Evolutionary conservation across 2,113 vertebrate species (phyloP).

Genomic region (Ifrita kowaldi): DNA sequence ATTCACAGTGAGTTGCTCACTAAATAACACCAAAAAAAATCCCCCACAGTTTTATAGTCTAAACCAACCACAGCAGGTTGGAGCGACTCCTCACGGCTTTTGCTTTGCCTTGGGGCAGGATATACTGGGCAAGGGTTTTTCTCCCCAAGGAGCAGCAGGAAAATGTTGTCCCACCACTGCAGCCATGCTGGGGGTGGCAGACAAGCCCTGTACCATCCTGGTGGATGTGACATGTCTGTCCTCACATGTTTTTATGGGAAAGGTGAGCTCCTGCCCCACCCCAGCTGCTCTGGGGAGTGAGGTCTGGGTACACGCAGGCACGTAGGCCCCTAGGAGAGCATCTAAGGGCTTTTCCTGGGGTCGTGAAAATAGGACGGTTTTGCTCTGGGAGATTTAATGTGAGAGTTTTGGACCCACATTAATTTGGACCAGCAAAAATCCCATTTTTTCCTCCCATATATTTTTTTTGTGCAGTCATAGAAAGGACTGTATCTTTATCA

Average conservation of each 20-base stretch:
- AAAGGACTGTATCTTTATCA: background rate
- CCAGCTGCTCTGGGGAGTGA: background rate
- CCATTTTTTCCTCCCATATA: background rate
- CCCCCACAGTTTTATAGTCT: background rate
- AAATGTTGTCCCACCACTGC: background rate
- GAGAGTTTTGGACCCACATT: background rate
- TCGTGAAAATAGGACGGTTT: background rate
- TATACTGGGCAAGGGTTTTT: background rate
- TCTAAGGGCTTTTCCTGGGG: background rate
- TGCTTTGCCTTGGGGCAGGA: background rate
- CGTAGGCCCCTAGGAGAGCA: accelerated
- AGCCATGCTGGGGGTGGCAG: background rate
- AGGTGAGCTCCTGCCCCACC: background rate
- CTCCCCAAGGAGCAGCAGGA: background rate
- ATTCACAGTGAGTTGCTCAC: slow-evolving; percentile 15
- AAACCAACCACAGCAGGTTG: background rate
- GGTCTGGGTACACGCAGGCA: accelerated
- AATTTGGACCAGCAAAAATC: background rate
- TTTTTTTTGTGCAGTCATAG: background rate
- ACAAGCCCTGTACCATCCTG: background rate
- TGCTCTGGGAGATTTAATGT: background rate
- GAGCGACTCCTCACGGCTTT: background rate
- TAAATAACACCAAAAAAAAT: background rate
- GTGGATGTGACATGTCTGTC: background rate
- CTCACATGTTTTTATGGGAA: background rate